These are phyloP conservation scores for Lochmaea capreae DNA, from an alignment of 2,888 invertebrate genomes.

Conservation along the genomic window DNA sequence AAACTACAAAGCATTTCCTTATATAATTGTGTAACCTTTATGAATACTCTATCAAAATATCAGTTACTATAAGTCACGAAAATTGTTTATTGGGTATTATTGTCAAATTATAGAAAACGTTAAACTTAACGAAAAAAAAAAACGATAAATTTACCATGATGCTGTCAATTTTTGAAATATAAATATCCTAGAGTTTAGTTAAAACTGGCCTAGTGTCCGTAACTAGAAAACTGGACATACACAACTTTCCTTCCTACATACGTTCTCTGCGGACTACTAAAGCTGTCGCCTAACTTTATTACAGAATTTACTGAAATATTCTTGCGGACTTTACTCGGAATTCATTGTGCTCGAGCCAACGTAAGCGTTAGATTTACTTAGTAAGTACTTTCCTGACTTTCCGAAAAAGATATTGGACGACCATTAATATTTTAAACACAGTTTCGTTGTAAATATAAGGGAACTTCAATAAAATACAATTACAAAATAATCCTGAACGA, in stretches of 20 bases:
- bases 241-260: constrained; percentile 29
- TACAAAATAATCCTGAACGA: background rate
- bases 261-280: constrained; percentile 59
- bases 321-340: constrained; percentile 18
- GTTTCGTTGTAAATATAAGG: background rate
- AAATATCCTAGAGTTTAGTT: too few relatives aligned
- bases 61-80: too few relatives aligned
- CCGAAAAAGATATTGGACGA: background rate
- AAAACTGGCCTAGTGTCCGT: constrained; percentile 13
- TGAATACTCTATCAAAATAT: too few relatives aligned
- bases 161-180: too few relatives aligned
- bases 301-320: constrained; percentile 53
- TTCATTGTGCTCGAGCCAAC: constrained; percentile 4
- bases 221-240: constrained; percentile 12
- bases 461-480: too few relatives aligned
- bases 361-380: constrained; percentile 10
- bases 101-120: too few relatives aligned
- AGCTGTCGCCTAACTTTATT: constrained; percentile 65
- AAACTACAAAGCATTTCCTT: too few relatives aligned
- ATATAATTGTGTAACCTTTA: too few relatives aligned
- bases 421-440: background rate
- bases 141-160: too few relatives aligned
- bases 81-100: too few relatives aligned
- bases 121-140: too few relatives aligned
- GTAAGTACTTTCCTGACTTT: constrained; percentile 1